A percentile compares a stretch with the other conserved stretches of the same genome.
These are phyloP conservation scores for Caenorhabditis sinica DNA, from an alignment of 2,888 invertebrate genomes.

Conservation along the genomic window DNA sequence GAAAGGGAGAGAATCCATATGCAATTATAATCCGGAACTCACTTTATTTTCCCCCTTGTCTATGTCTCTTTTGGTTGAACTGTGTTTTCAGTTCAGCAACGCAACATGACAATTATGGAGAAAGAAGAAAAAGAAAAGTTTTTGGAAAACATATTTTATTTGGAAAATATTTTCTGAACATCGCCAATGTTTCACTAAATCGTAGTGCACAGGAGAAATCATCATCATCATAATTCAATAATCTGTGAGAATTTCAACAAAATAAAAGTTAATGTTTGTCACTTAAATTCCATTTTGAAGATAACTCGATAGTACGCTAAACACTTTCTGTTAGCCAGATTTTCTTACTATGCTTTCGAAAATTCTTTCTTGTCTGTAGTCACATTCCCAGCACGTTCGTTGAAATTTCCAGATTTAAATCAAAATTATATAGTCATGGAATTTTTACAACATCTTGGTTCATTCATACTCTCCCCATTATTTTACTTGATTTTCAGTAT, in stretches of 20 bases:
- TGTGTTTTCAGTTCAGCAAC: neutral
- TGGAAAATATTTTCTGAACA: neutral
- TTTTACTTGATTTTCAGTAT: no score
- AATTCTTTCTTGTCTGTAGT: no score
- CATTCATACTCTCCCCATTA: no score
- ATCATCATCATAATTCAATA: neutral
- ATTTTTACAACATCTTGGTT: no score
- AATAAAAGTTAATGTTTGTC: no score
- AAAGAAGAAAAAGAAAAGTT: constrained; percentile 7
- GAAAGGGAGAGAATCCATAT: constrained; percentile 13
- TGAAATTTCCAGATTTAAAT: no score
- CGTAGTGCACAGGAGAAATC: neutral
- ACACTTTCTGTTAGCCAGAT: no score
- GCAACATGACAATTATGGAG: constrained; percentile 43
- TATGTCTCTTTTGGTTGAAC: constrained; percentile 1
- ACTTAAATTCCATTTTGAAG: no score
- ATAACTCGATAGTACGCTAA: no score
- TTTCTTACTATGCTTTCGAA: no score
- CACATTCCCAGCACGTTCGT: no score
- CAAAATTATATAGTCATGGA: no score
- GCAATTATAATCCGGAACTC: constrained; percentile 58
- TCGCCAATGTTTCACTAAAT: neutral
- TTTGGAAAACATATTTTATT: neutral
- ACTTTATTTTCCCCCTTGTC: constrained; percentile 7
- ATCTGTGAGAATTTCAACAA: neutral